A percentile compares a stretch with the other conserved stretches of the same genome.
These are phyloP conservation scores for Dendrolimus kikuchii DNA, from an alignment of 1,140 invertebrate species.

Conservation along the genomic window DNA sequence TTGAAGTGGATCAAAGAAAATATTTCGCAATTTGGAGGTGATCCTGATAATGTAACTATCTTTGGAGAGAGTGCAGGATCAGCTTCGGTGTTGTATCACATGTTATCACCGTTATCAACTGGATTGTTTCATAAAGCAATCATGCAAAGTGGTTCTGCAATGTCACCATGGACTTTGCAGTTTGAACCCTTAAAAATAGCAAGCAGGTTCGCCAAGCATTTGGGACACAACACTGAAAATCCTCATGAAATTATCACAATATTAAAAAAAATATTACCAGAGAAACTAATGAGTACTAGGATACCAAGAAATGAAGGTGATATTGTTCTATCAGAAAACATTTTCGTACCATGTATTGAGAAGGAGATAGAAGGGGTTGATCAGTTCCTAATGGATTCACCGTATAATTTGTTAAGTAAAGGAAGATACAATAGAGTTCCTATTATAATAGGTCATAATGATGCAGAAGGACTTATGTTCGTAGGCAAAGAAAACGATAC, in stretches of 20 bases:
- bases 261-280: constrained; percentile 28
- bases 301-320: constrained; percentile 39
- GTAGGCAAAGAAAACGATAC: constrained; percentile 53
- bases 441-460: constrained; percentile 46
- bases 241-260: constrained; percentile 42
- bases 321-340: constrained; percentile 41
- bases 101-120: constrained; percentile 49
- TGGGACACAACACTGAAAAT: constrained; percentile 35
- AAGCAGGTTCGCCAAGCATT: constrained; percentile 29
- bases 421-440: constrained; percentile 40
- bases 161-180: constrained; percentile 43
- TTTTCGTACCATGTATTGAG: constrained; percentile 55
- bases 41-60: constrained; percentile 55
- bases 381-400: constrained; percentile 35
- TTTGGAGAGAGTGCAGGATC: constrained; percentile 63
- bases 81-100: constrained; percentile 49
- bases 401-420: constrained; percentile 34
- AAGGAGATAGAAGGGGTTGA: constrained; percentile 23
- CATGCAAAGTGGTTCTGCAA: constrained; percentile 74
- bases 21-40: constrained; percentile 62
- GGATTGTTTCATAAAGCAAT: constrained; percentile 64
- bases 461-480: constrained; percentile 53
- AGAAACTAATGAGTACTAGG: constrained; percentile 34
- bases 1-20: constrained; percentile 73
- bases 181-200: constrained; percentile 42